These are phyloP conservation scores for Penaeus indicus DNA, from an alignment of 1,140 invertebrate species.

Conservation along the genomic window DNA sequence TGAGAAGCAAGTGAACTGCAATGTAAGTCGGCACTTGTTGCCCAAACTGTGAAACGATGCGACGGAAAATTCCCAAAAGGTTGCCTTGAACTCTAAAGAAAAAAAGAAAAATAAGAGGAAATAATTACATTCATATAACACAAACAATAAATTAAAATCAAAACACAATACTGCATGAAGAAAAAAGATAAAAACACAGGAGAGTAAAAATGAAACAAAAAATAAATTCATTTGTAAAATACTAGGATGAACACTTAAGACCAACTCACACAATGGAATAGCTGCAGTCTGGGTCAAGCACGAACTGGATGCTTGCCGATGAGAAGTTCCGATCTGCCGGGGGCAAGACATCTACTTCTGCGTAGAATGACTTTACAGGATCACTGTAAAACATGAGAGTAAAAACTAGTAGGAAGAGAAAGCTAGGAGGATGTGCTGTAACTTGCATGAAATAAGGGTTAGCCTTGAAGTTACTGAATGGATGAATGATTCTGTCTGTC, in stretches of 20 bases:
- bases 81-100: slow-evolving; percentile 48
- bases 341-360: slow-evolving; percentile 41
- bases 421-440: too few species aligned
- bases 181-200: too few species aligned
- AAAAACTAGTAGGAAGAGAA: neutral
- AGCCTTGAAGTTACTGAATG: too few species aligned
- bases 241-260: too few species aligned
- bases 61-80: slow-evolving; percentile 59
- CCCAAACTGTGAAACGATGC: slow-evolving; percentile 54
- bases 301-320: slow-evolving; percentile 39
- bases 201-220: too few species aligned
- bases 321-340: slow-evolving; percentile 14
- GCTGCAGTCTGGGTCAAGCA: slow-evolving; percentile 51
- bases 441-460: too few species aligned
- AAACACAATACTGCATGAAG: too few species aligned
- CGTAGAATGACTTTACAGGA: slow-evolving; percentile 34
- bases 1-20: slow-evolving; percentile 56
- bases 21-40: slow-evolving; percentile 59
- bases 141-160: too few species aligned
- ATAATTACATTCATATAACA: too few species aligned
- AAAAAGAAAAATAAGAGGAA: neutral
- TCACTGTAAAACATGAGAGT: slow-evolving; percentile 15
- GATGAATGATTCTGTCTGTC: too few species aligned
- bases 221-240: too few species aligned
- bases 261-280: slow-evolving; percentile 54